phyloP scores from a whole-genome alignment of 2,113 vertebrate genomes.

The Gulo gulo region DNA sequence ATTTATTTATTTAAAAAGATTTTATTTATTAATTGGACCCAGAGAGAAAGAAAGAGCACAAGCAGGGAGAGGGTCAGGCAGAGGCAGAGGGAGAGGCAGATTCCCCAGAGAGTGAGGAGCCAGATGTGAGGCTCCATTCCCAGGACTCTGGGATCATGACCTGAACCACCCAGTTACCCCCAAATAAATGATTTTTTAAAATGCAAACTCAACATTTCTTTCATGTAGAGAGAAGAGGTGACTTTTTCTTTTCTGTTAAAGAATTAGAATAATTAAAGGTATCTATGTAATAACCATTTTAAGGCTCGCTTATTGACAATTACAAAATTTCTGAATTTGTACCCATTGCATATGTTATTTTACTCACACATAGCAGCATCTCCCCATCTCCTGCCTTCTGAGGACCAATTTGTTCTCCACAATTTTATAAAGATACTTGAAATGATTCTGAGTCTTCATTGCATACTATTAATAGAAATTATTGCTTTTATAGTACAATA shows the following conservation, averaged over 20 bases:
- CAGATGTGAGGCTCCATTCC: too few species aligned
- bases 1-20: too few species aligned
- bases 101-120: too few species aligned
- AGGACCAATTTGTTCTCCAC: not conserved
- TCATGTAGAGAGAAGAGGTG: not conserved
- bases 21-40: too few species aligned
- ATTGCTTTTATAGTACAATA: constrained; percentile 2
- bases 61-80: too few species aligned
- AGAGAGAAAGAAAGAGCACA: too few species aligned
- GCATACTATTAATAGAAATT: not conserved
- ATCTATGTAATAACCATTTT: not conserved
- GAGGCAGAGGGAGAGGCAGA: too few species aligned
- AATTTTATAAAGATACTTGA: constrained; percentile 29
- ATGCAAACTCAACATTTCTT: not conserved
- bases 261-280: not conserved
- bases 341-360: not conserved
- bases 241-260: not conserved
- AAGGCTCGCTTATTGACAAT: not conserved
- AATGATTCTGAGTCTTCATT: not conserved
- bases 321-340: not conserved
- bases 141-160: too few species aligned
- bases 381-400: not conserved
- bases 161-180: too few species aligned
- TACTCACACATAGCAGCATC: not conserved
- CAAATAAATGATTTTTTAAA: not conserved